A percentile compares a stretch with the other conserved stretches of the same genome.
Conservation (phyloP, 2,797 vertebrate species). For the Brachyrhaphis roseni region DNA sequence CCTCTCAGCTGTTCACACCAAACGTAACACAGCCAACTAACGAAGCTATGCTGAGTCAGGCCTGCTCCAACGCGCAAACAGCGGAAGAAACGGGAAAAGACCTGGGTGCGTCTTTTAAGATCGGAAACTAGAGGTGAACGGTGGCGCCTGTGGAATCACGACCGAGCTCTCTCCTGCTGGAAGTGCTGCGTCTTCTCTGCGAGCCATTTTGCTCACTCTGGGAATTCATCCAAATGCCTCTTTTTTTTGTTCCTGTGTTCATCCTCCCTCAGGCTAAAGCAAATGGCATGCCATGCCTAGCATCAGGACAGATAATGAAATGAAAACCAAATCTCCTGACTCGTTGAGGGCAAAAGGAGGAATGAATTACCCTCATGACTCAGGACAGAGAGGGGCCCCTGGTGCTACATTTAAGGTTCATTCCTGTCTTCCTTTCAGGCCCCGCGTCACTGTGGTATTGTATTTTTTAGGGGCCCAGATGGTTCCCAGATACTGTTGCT, state of each 20-base stretch:
- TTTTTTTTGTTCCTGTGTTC: constrained; percentile 36
- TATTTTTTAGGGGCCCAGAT: constrained; percentile 3
- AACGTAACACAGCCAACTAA: constrained; percentile 38
- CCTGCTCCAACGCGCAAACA: constrained; percentile 12
- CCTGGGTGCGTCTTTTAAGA: constrained; percentile 34
- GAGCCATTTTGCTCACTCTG: constrained; percentile 38
- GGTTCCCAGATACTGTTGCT: constrained; percentile 14
- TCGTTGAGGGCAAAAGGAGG: constrained; percentile 13
- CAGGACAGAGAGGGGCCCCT: not conserved
- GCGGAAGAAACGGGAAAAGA: constrained; percentile 23
- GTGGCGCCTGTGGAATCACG: constrained; percentile 39
- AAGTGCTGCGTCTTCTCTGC: constrained; percentile 34
- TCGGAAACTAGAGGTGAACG: constrained; percentile 28
- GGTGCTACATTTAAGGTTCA: constrained; percentile 26
- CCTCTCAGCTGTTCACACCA: constrained; percentile 16
- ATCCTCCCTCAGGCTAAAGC: constrained; percentile 47
- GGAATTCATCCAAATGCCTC: constrained; percentile 42
- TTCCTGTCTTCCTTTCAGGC: constrained; percentile 8
- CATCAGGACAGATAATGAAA: constrained; percentile 50
- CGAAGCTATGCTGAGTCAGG: constrained; percentile 35
- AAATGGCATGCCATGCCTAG: constrained; percentile 38
- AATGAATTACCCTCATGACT: constrained; percentile 26
- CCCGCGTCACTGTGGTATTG: constrained; percentile 1
- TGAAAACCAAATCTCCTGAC: constrained; percentile 41
- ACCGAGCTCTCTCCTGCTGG: constrained; percentile 11